Evolutionary conservation across 2,888 invertebrate genomes (phyloP), one percentile per base, ranked within the genome.

Genomic region (Tetramorium bicarinatum): DNA sequence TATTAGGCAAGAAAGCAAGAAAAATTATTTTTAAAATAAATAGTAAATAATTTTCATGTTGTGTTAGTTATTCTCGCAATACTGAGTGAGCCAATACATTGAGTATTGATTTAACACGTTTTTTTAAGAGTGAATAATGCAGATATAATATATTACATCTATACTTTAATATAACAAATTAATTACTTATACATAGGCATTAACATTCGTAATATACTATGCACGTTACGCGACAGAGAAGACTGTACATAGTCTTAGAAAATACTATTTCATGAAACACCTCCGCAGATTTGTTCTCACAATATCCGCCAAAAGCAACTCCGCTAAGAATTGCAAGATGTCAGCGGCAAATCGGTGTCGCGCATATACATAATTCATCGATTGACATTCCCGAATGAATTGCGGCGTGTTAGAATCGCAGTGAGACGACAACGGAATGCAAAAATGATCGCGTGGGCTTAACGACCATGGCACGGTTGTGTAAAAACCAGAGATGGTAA

Each of bases 401-500:
- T 41, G 74, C 81, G 29, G 29, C 49, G 49, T 49, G 61, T 74
- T 62, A 47, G 47, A 75, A 74, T 75, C 62, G 44, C 72, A 8
- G 11, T n/a, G 75, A 75, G 69, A 81, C 69, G 64, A 81, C 64
- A 44, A 62, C 15, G 64, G 71, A 80, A 86, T 69, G 81, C 61
- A 83, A 69, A 75, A 84, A 56, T 67, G 47, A 69, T 74, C 41
- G 66, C 66, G 86, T 72, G 75, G 81, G 77, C 15, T 52, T 54
- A 41, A 29, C 80, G 83, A 72, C 86, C 86, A 61, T 88, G 88
- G 81, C 86, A 84, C 82, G 74, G 34, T 83, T 88, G 44, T n/a
- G 67, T 69, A 80, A 83, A 61, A 69, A 69, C 52, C 47, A 49
- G 18, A 18, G 47, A 47, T 11, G 64, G 38, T 66, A 52, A 82